Evolutionary conservation across 2,797 vertebrate species (phyloP).

Genomic region (Todus mexicanus): DNA sequence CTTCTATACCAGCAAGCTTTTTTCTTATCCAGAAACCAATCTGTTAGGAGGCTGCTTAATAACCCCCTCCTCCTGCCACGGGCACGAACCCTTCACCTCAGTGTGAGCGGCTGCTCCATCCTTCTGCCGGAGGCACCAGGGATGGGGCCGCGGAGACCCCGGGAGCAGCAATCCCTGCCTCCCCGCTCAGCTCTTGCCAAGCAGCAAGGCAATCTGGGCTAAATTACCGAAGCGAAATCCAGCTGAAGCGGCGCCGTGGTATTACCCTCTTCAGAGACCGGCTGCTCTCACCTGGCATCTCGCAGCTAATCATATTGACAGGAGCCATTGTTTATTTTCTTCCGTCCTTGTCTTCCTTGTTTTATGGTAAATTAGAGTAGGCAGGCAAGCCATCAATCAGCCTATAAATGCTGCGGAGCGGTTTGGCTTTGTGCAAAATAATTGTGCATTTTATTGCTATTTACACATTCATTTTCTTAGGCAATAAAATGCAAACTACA

Average conservation of each 20-base stretch:
- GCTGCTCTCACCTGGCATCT: slow-evolving; percentile 24
- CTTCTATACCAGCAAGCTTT: not conserved
- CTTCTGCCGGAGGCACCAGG: not conserved
- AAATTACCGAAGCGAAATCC: not conserved
- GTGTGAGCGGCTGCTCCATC: not conserved
- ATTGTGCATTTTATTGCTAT: slow-evolving; percentile 63
- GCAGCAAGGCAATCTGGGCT: not conserved
- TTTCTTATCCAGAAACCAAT: not conserved
- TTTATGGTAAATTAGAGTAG: slow-evolving; percentile 53
- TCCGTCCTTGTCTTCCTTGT: slow-evolving; percentile 31
- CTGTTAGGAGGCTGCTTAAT: not conserved
- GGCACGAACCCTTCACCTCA: not conserved
- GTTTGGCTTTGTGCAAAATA: slow-evolving; percentile 53
- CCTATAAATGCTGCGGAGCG: not conserved
- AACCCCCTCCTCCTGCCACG: not conserved
- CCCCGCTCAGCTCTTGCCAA: not conserved
- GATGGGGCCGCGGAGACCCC: not conserved
- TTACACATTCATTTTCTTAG: slow-evolving; percentile 48
- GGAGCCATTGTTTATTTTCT: slow-evolving; percentile 44
- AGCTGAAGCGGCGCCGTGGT: not conserved
- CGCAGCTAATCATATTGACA: slow-evolving; percentile 12
- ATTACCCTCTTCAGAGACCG: not conserved
- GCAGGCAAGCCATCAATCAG: slow-evolving; percentile 36
- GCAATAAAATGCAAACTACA: slow-evolving; percentile 42
- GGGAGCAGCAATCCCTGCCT: not conserved